Percentiles rank a stretch among this genome's conserved stretches.
Conservation (phyloP, 2,113 vertebrate species). For the Actenoides lindsayi region DNA sequence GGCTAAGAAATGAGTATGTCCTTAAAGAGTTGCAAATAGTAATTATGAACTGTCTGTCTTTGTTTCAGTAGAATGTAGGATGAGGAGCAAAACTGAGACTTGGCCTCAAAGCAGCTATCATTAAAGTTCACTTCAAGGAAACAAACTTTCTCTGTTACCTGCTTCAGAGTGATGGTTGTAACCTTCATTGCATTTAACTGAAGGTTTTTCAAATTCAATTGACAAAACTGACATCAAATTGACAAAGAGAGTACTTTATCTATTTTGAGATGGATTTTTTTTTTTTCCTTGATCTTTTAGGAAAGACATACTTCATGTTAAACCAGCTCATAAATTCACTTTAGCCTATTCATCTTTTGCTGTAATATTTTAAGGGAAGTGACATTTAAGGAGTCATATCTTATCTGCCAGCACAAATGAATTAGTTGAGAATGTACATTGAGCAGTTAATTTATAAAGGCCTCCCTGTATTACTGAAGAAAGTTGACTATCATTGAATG, state of each 20-base stretch:
- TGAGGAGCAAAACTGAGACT: not conserved
- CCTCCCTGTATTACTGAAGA: not conserved
- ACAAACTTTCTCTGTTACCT: slow-evolving; percentile 3
- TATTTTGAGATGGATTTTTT: not conserved
- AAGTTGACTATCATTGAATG: not conserved
- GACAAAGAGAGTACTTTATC: not conserved
- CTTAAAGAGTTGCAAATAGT: not conserved
- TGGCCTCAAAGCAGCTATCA: not conserved
- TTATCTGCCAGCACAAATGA: slow-evolving; percentile 46
- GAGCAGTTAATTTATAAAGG: slow-evolving; percentile 47
- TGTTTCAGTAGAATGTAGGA: not conserved
- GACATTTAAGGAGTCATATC: slow-evolving; percentile 47
- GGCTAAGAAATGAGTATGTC: not conserved
- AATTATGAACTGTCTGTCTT: not conserved
- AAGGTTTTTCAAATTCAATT: slow-evolving; percentile 13
- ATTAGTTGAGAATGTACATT: slow-evolving; percentile 19
- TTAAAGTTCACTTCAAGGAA: slow-evolving; percentile 16
- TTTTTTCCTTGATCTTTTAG: not conserved
- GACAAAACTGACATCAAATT: slow-evolving; percentile 29
- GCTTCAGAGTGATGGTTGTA: slow-evolving; percentile 9
- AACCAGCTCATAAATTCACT: slow-evolving; percentile 40
- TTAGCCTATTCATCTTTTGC: slow-evolving; percentile 16
- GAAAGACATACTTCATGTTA: slow-evolving; percentile 15
- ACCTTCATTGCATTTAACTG: not conserved
- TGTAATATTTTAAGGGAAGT: slow-evolving; percentile 49